These are phyloP conservation scores for Cynoglossus semilaevis DNA, from an alignment of 2,113 vertebrate genomes.

Conservation along the genomic window DNA sequence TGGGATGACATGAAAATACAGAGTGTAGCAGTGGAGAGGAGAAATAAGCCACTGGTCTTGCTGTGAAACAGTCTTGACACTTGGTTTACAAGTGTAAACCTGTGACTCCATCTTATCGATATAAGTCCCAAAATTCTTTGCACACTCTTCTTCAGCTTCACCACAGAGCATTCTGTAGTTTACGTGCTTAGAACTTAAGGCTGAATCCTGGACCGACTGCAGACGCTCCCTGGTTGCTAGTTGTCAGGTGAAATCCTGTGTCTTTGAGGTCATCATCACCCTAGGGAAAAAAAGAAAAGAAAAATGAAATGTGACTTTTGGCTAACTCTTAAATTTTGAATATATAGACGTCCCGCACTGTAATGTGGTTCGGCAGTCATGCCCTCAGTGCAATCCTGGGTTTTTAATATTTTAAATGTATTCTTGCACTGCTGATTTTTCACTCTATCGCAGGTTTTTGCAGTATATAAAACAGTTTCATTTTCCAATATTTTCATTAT, in stretches of 20 bases:
- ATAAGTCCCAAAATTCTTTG: conserved; percentile 33
- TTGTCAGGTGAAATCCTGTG: conserved; percentile 94
- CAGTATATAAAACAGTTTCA: too few relatives aligned
- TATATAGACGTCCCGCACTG: too few relatives aligned
- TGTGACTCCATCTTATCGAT: conserved; percentile 18
- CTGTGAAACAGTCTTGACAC: conserved; percentile 62
- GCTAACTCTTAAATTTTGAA: too few relatives aligned
- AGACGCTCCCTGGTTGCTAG: conserved; percentile 92
- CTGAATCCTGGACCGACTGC: conserved; percentile 95
- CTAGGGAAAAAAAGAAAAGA: conserved; percentile 62
- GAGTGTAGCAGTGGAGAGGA: not conserved
- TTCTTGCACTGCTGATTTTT: too few relatives aligned
- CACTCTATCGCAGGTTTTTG: too few relatives aligned
- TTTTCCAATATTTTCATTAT: too few relatives aligned
- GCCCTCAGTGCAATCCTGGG: too few relatives aligned
- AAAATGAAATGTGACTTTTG: not conserved
- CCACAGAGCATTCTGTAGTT: conserved; percentile 1
- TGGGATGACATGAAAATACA: conserved; percentile 24
- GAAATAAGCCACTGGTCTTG: conserved; percentile 39
- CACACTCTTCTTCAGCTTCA: conserved; percentile 2
- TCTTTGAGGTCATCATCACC: conserved; percentile 94
- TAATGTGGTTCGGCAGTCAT: too few relatives aligned
- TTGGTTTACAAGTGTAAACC: conserved; percentile 25
- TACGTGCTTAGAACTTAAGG: conserved; percentile 86
- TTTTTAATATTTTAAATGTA: too few relatives aligned